Conservation (phyloP, 2,113 vertebrate species). For the Pelmatolapia mariae region DNA sequence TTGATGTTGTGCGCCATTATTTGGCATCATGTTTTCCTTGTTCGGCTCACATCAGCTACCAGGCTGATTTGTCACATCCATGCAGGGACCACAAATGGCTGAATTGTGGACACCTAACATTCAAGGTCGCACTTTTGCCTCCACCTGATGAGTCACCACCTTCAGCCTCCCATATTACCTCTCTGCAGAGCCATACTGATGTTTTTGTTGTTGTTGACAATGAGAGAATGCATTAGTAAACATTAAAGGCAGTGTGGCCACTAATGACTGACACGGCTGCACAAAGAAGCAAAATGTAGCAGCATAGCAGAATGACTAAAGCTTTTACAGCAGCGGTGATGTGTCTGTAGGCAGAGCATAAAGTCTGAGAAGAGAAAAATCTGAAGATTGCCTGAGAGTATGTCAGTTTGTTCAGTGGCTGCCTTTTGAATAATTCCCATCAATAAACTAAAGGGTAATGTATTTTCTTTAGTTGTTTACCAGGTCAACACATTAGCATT, state of each 20-base stretch:
- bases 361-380: background rate
- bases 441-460: background rate
- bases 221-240: background rate
- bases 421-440: background rate
- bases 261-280: background rate
- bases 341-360: background rate
- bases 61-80: background rate
- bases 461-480: background rate
- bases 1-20: background rate
- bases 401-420: background rate
- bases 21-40: background rate
- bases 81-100: background rate
- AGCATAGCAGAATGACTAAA: background rate
- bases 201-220: background rate
- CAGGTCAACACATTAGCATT: background rate
- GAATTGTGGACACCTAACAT: background rate
- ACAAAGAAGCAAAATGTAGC: background rate
- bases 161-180: background rate
- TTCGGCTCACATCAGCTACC: background rate
- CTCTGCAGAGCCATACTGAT: background rate
- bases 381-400: background rate
- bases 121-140: background rate
- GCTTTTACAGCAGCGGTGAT: background rate
- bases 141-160: conserved; percentile 9
- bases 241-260: conserved; percentile 5